Evolutionary conservation across 2,113 vertebrate species (phyloP).

Genomic region (Spheniscus mendiculus): DNA sequence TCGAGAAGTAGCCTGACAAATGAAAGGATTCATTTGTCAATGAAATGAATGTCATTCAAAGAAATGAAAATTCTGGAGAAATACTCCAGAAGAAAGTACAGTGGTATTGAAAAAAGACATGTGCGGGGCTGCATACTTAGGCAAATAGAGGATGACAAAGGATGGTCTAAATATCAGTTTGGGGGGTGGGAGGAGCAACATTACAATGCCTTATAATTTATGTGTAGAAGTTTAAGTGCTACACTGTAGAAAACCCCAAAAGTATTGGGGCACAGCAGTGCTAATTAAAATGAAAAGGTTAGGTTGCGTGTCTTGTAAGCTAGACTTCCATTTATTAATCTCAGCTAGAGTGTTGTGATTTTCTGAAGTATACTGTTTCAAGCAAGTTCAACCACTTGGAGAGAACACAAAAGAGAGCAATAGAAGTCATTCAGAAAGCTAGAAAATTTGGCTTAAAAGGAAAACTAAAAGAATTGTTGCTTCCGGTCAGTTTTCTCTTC

Average conservation of each 20-base stretch:
- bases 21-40: no score
- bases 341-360: not conserved
- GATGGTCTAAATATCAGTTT: not conserved
- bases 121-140: not conserved
- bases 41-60: no score
- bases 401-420: not conserved
- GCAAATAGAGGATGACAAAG: not conserved
- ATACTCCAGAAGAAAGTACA: not conserved
- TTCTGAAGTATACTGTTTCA: not conserved
- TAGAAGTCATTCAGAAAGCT: not conserved
- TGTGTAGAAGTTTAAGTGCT: not conserved
- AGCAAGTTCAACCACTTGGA: not conserved
- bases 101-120: rapidly evolving
- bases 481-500: not conserved
- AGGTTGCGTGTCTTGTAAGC: not conserved
- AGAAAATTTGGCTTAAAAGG: not conserved
- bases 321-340: not conserved
- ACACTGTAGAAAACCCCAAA: not conserved
- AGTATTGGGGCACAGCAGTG: not conserved
- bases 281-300: not conserved
- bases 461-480: not conserved
- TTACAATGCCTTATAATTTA: not conserved
- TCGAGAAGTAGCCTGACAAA: not conserved
- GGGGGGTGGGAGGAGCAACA: no score
- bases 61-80: not conserved